Percentiles rank a stretch among this genome's conserved stretches.
Conservation (phyloP, 2,113 vertebrate genomes). For the Plotosus lineatus region DNA sequence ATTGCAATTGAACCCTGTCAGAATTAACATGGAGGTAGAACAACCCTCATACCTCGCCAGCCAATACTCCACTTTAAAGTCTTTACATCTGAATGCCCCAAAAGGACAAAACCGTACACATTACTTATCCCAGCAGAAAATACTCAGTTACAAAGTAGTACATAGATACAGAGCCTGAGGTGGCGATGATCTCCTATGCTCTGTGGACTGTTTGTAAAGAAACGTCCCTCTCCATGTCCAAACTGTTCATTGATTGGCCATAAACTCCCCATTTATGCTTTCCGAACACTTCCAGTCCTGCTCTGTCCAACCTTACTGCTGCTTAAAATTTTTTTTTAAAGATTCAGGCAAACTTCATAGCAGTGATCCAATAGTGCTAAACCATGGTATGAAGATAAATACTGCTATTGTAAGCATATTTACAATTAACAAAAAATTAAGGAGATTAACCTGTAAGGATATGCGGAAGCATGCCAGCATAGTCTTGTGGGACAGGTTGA, state of each 20-base stretch:
- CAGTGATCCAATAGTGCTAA: neutral
- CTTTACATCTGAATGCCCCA: neutral
- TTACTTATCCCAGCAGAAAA: slow-evolving; percentile 1
- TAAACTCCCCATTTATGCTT: neutral
- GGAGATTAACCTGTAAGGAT: neutral
- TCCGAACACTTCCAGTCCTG: neutral
- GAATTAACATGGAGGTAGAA: neutral
- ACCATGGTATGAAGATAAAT: neutral
- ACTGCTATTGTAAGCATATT: neutral
- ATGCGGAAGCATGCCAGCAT: neutral
- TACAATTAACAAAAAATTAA: slow-evolving; percentile 14
- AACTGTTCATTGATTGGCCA: neutral
- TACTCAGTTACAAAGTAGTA: neutral
- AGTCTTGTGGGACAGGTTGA: neutral
- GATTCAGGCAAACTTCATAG: too few species aligned
- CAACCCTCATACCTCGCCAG: neutral
- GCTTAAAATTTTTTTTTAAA: neutral
- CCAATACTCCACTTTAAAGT: neutral
- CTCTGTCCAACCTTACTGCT: neutral
- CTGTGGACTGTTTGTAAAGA: neutral
- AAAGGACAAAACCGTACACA: neutral
- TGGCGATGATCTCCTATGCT: neutral
- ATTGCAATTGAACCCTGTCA: neutral
- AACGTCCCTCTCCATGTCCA: neutral
- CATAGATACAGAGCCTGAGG: neutral